Evolutionary conservation across 2,113 vertebrate species (phyloP).

Genomic region (Xyliphius kryptos): DNA sequence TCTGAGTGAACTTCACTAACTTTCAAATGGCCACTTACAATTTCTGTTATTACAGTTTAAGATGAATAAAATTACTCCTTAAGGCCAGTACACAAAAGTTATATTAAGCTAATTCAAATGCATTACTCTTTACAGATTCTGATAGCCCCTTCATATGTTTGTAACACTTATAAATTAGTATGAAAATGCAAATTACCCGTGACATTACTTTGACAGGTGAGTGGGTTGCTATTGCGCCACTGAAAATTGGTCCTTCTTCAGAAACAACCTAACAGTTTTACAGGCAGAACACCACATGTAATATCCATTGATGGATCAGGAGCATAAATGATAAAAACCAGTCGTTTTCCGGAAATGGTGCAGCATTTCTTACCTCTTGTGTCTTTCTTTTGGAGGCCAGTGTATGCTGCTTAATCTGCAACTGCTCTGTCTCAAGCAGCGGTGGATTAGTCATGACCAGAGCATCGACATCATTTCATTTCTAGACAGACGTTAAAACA

Average conservation of each 20-base stretch:
- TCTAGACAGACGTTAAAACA: neutral
- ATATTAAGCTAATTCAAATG: too few relatives aligned
- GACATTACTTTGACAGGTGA: neutral
- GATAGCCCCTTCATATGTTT: neutral
- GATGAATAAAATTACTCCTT: too few relatives aligned
- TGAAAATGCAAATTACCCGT: neutral
- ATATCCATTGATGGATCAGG: neutral
- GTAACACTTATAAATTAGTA: neutral
- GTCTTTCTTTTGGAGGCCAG: neutral
- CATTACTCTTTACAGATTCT: too few relatives aligned
- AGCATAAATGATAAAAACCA: too few relatives aligned
- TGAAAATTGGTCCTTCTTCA: neutral
- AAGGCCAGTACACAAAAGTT: too few relatives aligned
- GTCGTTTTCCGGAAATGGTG: too few relatives aligned
- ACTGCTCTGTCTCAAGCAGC: neutral
- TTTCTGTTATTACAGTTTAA: too few relatives aligned
- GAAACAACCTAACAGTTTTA: neutral
- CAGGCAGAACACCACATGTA: neutral
- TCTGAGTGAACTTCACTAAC: too few relatives aligned
- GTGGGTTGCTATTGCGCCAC: neutral
- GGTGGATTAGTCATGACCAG: neutral
- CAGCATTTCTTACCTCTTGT: constrained; percentile 5
- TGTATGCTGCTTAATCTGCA: neutral
- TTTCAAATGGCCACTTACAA: too few relatives aligned
- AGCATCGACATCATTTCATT: neutral